Evolutionary conservation across 2,888 invertebrate species (phyloP), one percentile per base, ranked within the genome.

Genomic region (Mactromeris polynyma): DNA sequence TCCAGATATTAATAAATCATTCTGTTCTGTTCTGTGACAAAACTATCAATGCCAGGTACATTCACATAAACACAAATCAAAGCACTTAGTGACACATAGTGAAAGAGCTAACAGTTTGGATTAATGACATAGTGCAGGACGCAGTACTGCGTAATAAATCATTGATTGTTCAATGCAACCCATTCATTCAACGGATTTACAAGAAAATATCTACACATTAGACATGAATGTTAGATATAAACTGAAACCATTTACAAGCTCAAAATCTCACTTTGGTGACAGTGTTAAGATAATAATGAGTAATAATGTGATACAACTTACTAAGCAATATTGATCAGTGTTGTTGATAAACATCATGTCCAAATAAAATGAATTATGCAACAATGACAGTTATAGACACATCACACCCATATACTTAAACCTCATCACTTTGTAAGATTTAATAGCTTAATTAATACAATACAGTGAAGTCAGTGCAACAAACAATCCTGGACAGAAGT

Each of bases 261-360:
- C 26, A n/a, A 42, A 42, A 42, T 42, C n/a, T n/a, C n/a, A n/a
- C n/a, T n/a, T 21, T 6, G 19, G 19, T 54, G 19, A 19, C n/a
- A n/a, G 0, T 54, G 54, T 54, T 21, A 14, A 51, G 21, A 21
- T 0, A 64, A 11, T 2, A n/a, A n/a, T 4, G 11, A 6, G n/a
- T 26, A 2, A 31, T 0, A 73, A 73, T 19, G 19, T 33, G 2
- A 69, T 26, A 73, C 33, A 73, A 73, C 73, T 73, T 73, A 73
- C 73, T 73, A 73, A 36, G 19, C 73, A 73, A 73, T 73, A 73
- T 73, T 36, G 73, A 33, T 73, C 33, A 36, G 73, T 73, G 17
- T 17, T 73, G 73, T 73, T 73, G 19, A 36, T 73, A 33, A 36
- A 33, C 73, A 73, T 73, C 11, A 14, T 33, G 14, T 73, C 73